Evolutionary conservation across 2,888 invertebrate species (phyloP), one percentile per base, ranked within the genome.

Genomic region (Myopa tessellatipennis): DNA sequence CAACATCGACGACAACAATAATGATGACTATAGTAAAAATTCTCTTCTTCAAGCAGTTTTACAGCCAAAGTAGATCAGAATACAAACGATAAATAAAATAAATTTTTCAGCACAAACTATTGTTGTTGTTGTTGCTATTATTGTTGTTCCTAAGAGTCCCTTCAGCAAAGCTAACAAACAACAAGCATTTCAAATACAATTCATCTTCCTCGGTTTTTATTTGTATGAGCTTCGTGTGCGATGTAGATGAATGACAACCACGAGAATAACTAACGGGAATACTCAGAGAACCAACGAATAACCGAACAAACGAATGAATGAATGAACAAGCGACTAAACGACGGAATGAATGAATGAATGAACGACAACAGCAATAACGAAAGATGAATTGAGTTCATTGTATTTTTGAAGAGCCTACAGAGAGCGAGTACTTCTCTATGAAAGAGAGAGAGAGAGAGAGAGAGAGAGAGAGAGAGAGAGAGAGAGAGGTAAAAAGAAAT

Each of bases 51-150:
- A 38, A 50, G 67, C 67, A 74, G 74, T 58, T 45, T 45, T 45
- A 3, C 45, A 45, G 45, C 45, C 10, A 10, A 10, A 45, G 10
- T 45, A 55, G 68, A 74, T 74, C 74, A 67, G 38, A 68, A 50
- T 74, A 74, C 61, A 6, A 18, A 34, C 18, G n/a, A 61, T 68
- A 74, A 74, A 74, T 74, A 68, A 74, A 74, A 63, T 52, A 52
- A 74, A 65, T 74, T 74, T 68, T 50, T 52, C 4, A 6, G 18
- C 6, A 50, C 4, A 7, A 73, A 58, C 38, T 45, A 73, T 40
- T 26, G 8, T 58, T 60, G 45, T 36, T 72, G 71, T 71, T 71
- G 74, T 55, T 52, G 55, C 10, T 73, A 45, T 63, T 10, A 14
- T 63, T 63, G 16, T 50, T 26, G 61, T 34, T 34, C 45, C 50